Evolutionary conservation across 2,797 vertebrate species (phyloP).

Genomic region (Syngnathus acus): DNA sequence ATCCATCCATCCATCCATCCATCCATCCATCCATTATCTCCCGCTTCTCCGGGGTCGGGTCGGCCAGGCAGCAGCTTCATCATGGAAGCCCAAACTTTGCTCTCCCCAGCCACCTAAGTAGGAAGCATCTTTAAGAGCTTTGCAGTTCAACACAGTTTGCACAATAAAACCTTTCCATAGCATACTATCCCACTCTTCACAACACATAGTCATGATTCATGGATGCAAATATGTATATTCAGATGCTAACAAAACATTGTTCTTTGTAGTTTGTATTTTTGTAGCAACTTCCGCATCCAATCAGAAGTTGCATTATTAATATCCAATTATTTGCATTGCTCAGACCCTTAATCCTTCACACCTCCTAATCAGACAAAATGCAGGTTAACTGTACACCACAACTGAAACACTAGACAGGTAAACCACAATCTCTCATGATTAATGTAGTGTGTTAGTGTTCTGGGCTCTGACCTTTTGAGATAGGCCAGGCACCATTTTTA

Average conservation of each 20-base stretch:
- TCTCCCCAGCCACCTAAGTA: no score
- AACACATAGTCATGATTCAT: no score
- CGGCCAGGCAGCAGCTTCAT: no score
- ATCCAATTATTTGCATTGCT: slow-evolving; percentile 51
- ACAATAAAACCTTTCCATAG: no score
- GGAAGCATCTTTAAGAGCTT: no score
- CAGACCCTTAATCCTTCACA: slow-evolving; percentile 58
- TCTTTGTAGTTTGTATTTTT: slow-evolving; percentile 3
- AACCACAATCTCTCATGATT: slow-evolving; percentile 69
- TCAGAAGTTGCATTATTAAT: slow-evolving; percentile 68
- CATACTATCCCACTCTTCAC: no score
- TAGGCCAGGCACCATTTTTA: slow-evolving; percentile 76
- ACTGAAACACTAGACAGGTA: slow-evolving; percentile 74
- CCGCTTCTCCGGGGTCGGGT: no score
- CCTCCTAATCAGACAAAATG: slow-evolving; percentile 75
- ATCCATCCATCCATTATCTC: no score
- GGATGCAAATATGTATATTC: neutral
- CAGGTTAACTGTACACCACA: slow-evolving; percentile 69
- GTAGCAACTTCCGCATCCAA: slow-evolving; percentile 51
- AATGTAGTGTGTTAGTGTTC: slow-evolving; percentile 70
- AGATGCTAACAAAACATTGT: slow-evolving; percentile 1
- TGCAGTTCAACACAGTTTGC: no score
- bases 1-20: no score
- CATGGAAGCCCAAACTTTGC: no score
- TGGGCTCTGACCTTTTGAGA: slow-evolving; percentile 76